Base-by-base conservation (phyloP, 2,113 vertebrate genomes). In the Nanorana parkeri region DNA sequence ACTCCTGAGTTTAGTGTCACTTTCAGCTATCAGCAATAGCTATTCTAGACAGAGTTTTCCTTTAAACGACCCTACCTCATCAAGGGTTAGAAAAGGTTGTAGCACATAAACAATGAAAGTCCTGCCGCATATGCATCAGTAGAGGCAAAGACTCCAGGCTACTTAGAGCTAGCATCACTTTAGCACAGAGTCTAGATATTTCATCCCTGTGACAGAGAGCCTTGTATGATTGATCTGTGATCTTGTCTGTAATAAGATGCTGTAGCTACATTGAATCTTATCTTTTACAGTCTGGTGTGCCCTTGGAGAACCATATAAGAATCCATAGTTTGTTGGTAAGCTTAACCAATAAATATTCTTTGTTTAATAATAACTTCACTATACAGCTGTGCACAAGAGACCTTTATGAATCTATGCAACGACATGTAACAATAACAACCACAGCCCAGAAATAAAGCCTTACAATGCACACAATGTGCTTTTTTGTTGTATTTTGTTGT, bases 301-400 rank as follows among this genome's bases (percentile, higher is more conserved):
- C 78, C 78, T 80, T 80, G 56, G 78, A 80, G 78, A 80, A 80
- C 78, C 68, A 80, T 80, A 80, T 68, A 80, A 71, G 67, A 71
- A 80, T 71, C 78, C 78, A 71, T 80, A 80, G 78, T 80, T 80
- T 80, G 78, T 71, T 80, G 78, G 78, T 71, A 80, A 80, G 78
- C 78, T 71, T 71, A 71, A 80, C 67, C 78, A 80, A 80, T 80
- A 80, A 80, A 80, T 80, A 80, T 80, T 80, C 78, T 80, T 69
- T 80, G 78, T 80, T 80, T 80, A 71, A 80, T 75, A 75, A 75
- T 71, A 80, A 80, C 78, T 80, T 80, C 78, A 61, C 78, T 69
- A 71, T 80, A 71, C 67, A 28, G 77, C 65, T 56, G 65, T 68
- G 65, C 78, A 80, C 55, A 69, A 67, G 78, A 80, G 67, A 80